These are phyloP conservation scores for Heliconius charithonia DNA, from an alignment of 2,888 invertebrate species.

Conservation along the genomic window DNA sequence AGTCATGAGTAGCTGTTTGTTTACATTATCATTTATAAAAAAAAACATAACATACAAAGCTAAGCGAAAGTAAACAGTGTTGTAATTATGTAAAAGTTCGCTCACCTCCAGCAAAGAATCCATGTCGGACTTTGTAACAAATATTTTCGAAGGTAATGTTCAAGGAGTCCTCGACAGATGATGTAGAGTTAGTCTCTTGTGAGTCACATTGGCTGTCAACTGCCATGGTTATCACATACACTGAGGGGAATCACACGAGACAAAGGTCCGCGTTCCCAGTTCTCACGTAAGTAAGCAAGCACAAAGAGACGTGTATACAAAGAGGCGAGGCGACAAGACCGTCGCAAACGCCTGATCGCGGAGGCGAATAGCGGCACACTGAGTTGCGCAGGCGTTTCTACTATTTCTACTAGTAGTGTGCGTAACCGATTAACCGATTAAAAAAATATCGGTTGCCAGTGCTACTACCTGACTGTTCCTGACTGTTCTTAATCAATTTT, in stretches of 20 bases:
- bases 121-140: constrained; percentile 85
- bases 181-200: constrained; percentile 71
- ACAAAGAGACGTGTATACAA: constrained; percentile 73
- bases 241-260: constrained; percentile 51
- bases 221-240: constrained; percentile 60
- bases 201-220: constrained; percentile 70
- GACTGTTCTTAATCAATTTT: constrained; percentile 7
- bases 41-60: not conserved
- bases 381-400: constrained; percentile 49
- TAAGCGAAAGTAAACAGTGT: constrained; percentile 39
- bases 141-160: constrained; percentile 87
- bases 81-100: constrained; percentile 40
- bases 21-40: not conserved
- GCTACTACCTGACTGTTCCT: not conserved
- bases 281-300: constrained; percentile 54
- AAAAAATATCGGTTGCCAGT: not conserved
- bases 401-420: constrained; percentile 3
- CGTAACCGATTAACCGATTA: constrained; percentile 23
- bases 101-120: constrained; percentile 82
- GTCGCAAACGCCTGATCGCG: constrained; percentile 55
- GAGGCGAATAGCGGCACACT: constrained; percentile 51
- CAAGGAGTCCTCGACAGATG: constrained; percentile 76
- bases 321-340: constrained; percentile 55
- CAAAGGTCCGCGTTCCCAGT: constrained; percentile 60
- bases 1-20: not conserved